Base-by-base conservation (phyloP, 2,113 vertebrate species). In the Colaptes auratus region DNA sequence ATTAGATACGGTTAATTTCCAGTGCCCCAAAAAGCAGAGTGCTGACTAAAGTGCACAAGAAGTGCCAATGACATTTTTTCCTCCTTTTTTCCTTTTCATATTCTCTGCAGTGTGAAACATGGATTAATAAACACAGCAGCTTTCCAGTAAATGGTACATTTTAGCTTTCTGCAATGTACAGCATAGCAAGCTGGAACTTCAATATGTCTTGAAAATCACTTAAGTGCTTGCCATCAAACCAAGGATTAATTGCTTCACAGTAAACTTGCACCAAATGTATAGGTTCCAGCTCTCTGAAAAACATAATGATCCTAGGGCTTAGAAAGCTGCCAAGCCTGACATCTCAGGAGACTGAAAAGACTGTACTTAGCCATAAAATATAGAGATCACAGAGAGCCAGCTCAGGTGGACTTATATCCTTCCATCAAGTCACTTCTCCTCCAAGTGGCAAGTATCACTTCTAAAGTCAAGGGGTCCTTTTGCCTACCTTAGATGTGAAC, bases 201-300 rank as follows among this genome's bases (percentile, higher is more conserved):
- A 86, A 58, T 93, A 91, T 46, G 60, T 89, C 90, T 88, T 95
- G 67, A 82, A 86, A 94, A 92, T 84, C 56, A 74, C 66, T 78
- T 88, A 86, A 74, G 73, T 71, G 44, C 42, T 82, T 94, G 66
- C 88, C 91, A 89, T 72, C 48, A 50, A 93, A 84, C 5, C 14
- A 72, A 90, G 46, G 61, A 93, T 94, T 93, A 95, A 92, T 94
- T 94, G 31, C 17, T 88, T 86, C 64, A 82, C n/a, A 88, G 52
- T 66, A 94, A 95, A 69, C 58, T 69, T 76, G 9, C 30, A 58
- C 72, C 75, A 73, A 65, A 64, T 52, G 23, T 52, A 53, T 48
- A 71, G 19, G 27, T 83, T 92, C 79, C 50, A 93, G 65, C 61
- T 93, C 48, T 95, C 77, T 86, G 64, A 78, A 86, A 93, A 88